Conservation (phyloP, 2,888 invertebrate species). For the Sminthurinus aureus region DNA sequence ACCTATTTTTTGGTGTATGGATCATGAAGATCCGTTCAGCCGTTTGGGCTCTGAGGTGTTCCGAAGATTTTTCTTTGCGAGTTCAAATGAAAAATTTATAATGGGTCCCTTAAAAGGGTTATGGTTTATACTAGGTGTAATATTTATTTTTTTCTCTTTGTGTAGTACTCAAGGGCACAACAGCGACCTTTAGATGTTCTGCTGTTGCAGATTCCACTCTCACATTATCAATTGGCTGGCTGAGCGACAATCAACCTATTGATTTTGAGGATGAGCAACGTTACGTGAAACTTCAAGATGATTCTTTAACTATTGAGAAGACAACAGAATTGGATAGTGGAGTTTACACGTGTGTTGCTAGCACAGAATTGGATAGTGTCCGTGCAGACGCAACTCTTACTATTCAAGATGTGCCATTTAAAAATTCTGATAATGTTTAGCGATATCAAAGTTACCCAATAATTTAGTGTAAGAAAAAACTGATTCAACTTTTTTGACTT, state of each 20-base stretch:
- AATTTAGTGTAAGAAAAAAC: constrained; percentile 74
- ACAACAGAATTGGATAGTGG: constrained; percentile 95
- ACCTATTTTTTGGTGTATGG: too few relatives aligned
- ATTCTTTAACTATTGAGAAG: constrained; percentile 92
- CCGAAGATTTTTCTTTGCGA: too few relatives aligned
- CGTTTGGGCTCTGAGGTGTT: too few relatives aligned
- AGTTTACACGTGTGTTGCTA: constrained; percentile 92
- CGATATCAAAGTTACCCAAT: constrained; percentile 86
- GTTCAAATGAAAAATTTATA: too few relatives aligned
- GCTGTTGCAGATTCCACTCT: constrained; percentile 88
- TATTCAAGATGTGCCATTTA: constrained; percentile 93
- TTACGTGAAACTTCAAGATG: constrained; percentile 85
- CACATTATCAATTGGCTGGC: constrained; percentile 82
- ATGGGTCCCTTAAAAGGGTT: too few relatives aligned
- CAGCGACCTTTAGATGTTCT: constrained; percentile 90
- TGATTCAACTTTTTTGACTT: too few relatives aligned
- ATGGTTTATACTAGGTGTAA: too few relatives aligned
- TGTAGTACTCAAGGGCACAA: constrained; percentile 78
- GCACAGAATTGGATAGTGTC: constrained; percentile 86
- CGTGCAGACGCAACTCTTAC: constrained; percentile 88
- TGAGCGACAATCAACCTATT: constrained; percentile 83
- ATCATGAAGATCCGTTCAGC: too few relatives aligned
- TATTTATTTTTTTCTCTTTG: too few relatives aligned
- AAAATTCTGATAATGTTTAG: constrained; percentile 92
- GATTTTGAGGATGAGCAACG: constrained; percentile 86